Evolutionary conservation across 1,140 invertebrate genomes (phyloP).

Genomic region (Drosophila nebulosa): DNA sequence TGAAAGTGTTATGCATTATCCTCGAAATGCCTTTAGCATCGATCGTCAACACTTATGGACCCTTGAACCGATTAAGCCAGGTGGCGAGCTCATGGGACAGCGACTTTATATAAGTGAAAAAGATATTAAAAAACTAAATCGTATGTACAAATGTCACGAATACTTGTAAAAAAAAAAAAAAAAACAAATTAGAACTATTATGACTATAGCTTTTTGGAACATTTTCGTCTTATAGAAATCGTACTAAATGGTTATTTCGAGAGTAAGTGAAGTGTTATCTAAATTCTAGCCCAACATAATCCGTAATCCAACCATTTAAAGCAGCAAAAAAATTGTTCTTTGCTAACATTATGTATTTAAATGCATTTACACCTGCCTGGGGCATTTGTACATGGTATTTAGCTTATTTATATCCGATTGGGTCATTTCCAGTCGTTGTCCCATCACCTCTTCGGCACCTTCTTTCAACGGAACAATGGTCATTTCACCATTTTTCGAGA

Average conservation of each 20-base stretch:
- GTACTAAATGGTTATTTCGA: no score
- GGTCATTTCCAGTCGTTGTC: constrained; percentile 83
- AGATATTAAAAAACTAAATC: constrained; percentile 84
- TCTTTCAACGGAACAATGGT: constrained; percentile 84
- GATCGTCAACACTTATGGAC: constrained; percentile 87
- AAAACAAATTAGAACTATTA: no score
- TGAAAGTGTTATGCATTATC: constrained; percentile 89
- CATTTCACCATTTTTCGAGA: constrained; percentile 87
- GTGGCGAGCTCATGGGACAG: constrained; percentile 82
- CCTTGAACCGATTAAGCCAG: constrained; percentile 67
- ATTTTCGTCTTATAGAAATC: no score
- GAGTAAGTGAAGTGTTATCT: no score
- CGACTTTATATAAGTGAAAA: constrained; percentile 82
- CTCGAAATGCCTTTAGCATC: constrained; percentile 85
- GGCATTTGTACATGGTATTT: constrained; percentile 82
- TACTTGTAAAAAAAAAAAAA: background rate
- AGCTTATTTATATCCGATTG: constrained; percentile 82
- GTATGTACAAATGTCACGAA: constrained; percentile 83
- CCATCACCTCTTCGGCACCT: constrained; percentile 75
- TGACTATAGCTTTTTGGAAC: no score
- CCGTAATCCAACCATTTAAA: no score
- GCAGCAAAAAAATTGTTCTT: no score
- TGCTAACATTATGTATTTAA: no score
- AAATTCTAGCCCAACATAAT: no score
- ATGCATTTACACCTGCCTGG: constrained; percentile 45